These are phyloP conservation scores for Accipiter virgatus DNA, from an alignment of 2,113 vertebrate species.

Conservation along the genomic window DNA sequence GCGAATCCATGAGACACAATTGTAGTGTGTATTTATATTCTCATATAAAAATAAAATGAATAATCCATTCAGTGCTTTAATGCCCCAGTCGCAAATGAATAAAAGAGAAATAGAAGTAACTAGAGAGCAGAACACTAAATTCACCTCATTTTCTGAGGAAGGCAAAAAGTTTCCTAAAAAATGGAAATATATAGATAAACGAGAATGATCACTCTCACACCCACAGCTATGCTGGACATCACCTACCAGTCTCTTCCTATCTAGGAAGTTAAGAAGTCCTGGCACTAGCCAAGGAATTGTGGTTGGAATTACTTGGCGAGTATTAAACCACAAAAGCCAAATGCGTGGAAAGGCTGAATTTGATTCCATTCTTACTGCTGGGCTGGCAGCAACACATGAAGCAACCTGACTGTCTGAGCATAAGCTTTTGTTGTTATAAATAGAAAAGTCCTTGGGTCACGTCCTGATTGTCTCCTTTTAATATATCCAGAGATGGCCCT, in stretches of 20 bases:
- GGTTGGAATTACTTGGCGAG: not conserved
- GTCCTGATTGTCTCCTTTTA: not conserved
- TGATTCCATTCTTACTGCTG: not conserved
- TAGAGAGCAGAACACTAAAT: not conserved
- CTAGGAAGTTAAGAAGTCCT: not conserved
- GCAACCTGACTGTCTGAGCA: not conserved
- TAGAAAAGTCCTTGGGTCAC: not conserved
- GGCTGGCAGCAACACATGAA: not conserved
- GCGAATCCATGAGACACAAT: not conserved
- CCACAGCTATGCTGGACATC: not conserved
- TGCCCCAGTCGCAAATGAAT: not conserved
- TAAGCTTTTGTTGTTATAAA: not conserved
- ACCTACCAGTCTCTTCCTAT: not conserved
- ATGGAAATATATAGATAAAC: not conserved
- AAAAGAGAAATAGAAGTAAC: not conserved
- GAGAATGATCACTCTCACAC: not conserved
- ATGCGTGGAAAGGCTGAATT: not conserved
- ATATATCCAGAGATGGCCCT: not conserved
- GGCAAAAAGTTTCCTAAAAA: not conserved
- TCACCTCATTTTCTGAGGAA: not conserved
- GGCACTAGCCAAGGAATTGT: not conserved
- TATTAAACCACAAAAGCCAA: not conserved
- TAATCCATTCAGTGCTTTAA: not conserved
- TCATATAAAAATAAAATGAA: constrained; percentile 21
- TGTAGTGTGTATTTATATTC: not conserved